These are phyloP conservation scores for Villa cingulata DNA, from an alignment of 2,888 invertebrate genomes.

Conservation along the genomic window DNA sequence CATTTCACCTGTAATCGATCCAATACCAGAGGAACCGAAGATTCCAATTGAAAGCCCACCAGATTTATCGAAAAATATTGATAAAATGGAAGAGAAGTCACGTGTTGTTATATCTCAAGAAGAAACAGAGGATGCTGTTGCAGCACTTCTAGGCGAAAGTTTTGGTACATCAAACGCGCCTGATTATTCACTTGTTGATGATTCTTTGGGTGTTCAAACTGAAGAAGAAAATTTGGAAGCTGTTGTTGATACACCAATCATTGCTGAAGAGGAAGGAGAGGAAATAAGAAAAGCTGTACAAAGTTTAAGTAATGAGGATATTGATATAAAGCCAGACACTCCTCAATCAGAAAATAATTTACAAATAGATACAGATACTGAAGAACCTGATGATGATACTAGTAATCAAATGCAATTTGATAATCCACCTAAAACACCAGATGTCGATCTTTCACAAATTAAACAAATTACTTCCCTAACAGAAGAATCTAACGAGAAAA, in stretches of 20 bases:
- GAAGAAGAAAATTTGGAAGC: slow-evolving; percentile 28
- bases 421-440: slow-evolving; percentile 36
- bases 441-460: slow-evolving; percentile 38
- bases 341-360: slow-evolving; percentile 73
- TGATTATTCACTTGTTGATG: slow-evolving; percentile 41
- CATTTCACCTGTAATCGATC: slow-evolving; percentile 32
- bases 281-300: slow-evolving; percentile 76
- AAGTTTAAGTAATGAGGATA: slow-evolving; percentile 56
- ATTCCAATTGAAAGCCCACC: slow-evolving; percentile 33
- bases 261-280: slow-evolving; percentile 59
- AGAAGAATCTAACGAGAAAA: not conserved
- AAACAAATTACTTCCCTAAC: not conserved
- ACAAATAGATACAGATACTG: slow-evolving; percentile 75
- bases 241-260: slow-evolving; percentile 38
- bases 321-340: slow-evolving; percentile 68
- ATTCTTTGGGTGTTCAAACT: slow-evolving; percentile 18
- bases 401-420: slow-evolving; percentile 33
- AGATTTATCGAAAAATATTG: slow-evolving; percentile 36
- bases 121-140: slow-evolving; percentile 85
- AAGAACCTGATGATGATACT: slow-evolving; percentile 52
- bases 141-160: slow-evolving; percentile 73
- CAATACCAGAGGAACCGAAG: slow-evolving; percentile 30
- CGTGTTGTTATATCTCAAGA: slow-evolving; percentile 78
- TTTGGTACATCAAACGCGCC: slow-evolving; percentile 49
- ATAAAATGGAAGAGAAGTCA: slow-evolving; percentile 59